Conservation (phyloP, 1,140 invertebrate genomes). For the Drosophila takahashii region DNA sequence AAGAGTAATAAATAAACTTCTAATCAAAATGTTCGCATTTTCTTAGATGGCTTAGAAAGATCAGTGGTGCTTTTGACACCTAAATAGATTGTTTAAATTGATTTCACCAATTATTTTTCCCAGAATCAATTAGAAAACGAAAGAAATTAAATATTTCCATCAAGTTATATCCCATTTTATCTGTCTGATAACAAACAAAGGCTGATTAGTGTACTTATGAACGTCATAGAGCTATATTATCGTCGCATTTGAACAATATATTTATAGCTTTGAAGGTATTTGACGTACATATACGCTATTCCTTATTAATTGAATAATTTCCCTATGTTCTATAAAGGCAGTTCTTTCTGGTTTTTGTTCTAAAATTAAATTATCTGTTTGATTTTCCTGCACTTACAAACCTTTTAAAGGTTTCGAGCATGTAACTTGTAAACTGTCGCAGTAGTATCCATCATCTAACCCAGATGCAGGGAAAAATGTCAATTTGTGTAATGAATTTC, state of each 20-base stretch:
- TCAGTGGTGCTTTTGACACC: neutral
- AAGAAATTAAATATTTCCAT: neutral
- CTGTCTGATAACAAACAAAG: slow-evolving; percentile 16
- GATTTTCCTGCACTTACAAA: neutral
- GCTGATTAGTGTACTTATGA: slow-evolving; percentile 1
- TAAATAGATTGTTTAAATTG: too few relatives aligned
- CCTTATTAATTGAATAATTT: slow-evolving; percentile 10
- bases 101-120: slow-evolving; percentile 4
- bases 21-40: too few relatives aligned
- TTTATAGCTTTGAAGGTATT: slow-evolving; percentile 17
- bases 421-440: slow-evolving; percentile 6
- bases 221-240: slow-evolving; percentile 8
- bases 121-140: slow-evolving; percentile 8
- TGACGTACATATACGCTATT: neutral
- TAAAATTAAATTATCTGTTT: neutral
- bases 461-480: slow-evolving; percentile 20
- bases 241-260: neutral
- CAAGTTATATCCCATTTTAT: slow-evolving; percentile 11
- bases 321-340: neutral
- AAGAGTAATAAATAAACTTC: neutral
- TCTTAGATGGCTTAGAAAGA: neutral
- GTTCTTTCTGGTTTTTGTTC: slow-evolving; percentile 14
- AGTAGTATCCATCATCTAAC: slow-evolving; percentile 18
- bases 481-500: slow-evolving; percentile 75
- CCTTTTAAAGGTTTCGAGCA: neutral